Conservation (phyloP, 2,888 invertebrate species). For the Latrodectus elegans region DNA sequence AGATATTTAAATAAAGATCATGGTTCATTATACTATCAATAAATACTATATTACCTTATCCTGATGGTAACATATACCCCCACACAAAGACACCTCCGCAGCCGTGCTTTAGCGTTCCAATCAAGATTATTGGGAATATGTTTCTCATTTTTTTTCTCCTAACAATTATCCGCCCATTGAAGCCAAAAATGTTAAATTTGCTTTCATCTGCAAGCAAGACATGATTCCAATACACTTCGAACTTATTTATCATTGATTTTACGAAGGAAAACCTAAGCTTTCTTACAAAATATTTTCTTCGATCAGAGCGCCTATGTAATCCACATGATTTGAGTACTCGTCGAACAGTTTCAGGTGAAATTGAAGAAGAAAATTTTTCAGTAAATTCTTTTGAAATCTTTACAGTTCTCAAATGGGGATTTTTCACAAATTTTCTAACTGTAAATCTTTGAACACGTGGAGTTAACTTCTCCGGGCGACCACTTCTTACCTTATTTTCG, state of each 20-base stretch:
- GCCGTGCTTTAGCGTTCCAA: not conserved
- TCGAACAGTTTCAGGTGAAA: constrained; percentile 13
- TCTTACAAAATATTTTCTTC: not conserved
- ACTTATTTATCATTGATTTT: not conserved
- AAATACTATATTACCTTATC: constrained; percentile 14
- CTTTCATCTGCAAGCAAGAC: not conserved
- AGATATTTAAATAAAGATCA: not conserved
- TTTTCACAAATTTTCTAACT: constrained; percentile 13
- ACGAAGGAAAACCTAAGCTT: not conserved
- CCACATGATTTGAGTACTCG: not conserved
- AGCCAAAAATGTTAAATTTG: not conserved
- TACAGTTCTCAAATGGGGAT: constrained; percentile 7
- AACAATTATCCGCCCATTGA: not conserved
- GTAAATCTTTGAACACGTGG: not conserved
- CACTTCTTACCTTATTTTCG: not conserved
- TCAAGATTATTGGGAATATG: not conserved
- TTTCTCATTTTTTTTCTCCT: not conserved
- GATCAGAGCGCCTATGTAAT: not conserved
- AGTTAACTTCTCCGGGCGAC: not conserved
- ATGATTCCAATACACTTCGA: not conserved
- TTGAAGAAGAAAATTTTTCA: constrained; percentile 11
- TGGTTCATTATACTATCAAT: constrained; percentile 3
- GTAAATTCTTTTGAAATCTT: not conserved
- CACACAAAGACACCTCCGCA: not conserved
- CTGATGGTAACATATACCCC: constrained; percentile 16